Base-by-base conservation (phyloP, 2,888 invertebrate genomes). In the Encarsia formosa region DNA sequence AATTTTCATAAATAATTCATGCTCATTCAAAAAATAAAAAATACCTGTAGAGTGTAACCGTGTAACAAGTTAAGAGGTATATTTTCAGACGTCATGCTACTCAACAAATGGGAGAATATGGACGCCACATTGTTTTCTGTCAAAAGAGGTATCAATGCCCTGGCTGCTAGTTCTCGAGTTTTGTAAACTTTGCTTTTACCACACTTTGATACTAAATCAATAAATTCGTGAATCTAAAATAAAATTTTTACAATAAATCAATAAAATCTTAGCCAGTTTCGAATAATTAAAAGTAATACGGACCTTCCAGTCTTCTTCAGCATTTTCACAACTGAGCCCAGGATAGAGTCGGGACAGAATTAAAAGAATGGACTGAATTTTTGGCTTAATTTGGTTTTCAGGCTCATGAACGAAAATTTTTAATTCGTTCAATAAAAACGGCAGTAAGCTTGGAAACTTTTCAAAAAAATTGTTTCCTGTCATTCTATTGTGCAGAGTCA, bases 301-400 rank as follows among this genome's bases (percentile, higher is more conserved):
- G n/a, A 86, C 87, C 79, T 85, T 83, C 45, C 86, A 75, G 62
- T 80, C 81, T 19, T 83, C 80, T 61, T 85, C 84, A 9, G 82
- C 79, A 32, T 84, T 85, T 65, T 91, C 89, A 5, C 51, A 54
- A 42, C 9, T 4, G 18, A 6, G 78, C 0, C 87, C 86, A 0
- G 90, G 87, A 72, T 88, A 88, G 4, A 95, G 77, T 26, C 91
- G 77, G 2, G 86, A 84, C 44, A 95, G 76, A 51, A 95, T 76
- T 64, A 92, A 73, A 57, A 95, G 76, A 38, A 88, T 78, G 0
- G 91, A 89, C 75, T 87, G 89, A 55, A 92, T 73, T 5, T 84
- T 79, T 0, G 86, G 82, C 54, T 85, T 81, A 48, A 76, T 74
- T 8, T 72, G 71, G 59, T 70, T 73, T 57, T 73, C 69, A 65